Base-by-base conservation (phyloP, 1,140 invertebrate species). In the Neelides sp. region DNA sequence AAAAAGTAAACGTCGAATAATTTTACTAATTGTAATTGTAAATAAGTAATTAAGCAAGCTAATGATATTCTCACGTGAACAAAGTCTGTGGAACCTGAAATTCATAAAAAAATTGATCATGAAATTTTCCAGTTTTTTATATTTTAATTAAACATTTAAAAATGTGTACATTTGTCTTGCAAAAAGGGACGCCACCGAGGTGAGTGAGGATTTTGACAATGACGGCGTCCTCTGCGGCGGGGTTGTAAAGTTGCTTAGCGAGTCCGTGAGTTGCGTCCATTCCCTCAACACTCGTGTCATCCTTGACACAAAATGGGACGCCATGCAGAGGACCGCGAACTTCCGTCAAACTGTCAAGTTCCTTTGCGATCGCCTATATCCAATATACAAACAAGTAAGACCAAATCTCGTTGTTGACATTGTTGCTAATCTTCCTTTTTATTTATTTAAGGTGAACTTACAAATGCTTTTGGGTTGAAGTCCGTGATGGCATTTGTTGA, bases 251-350 rank as follows among this genome's bases (percentile, higher is more conserved):
- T 23, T 58, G 63, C 48, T 64, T 65, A 4, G 64, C 59, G n/a
- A 70, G 57, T 3, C 73, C 73, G n/a, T 66, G 49, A 15, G 65
- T 71, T 24, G 63, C 64, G 45, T 73, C 73, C 57, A 71, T 66
- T 12, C 70, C 71, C 58, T 68, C 52, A 13, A 72, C 51, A 15
- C 58, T 45, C 13, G 65, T 52, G 46, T 58, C 61, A 37, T 67
- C 66, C 49, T 67, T 68, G 22, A 69, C 57, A 45, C 65, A 65
- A 41, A 69, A 58, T 13, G 67, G 67, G 7, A 69, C 24, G 10
- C 67, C 67, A 52, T 63, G 64, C 5, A 68, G 54, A 22, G 64
- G 63, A 12, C 54, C 58, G 39, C 52, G 55, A 1, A 48, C 39
- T n/a, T 37, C 22, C 3, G 27, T 10, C 39, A 51, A 20, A 2